Evolutionary conservation across 2,113 vertebrate species (phyloP).

Genomic region (Herpetotheres cachinnans): DNA sequence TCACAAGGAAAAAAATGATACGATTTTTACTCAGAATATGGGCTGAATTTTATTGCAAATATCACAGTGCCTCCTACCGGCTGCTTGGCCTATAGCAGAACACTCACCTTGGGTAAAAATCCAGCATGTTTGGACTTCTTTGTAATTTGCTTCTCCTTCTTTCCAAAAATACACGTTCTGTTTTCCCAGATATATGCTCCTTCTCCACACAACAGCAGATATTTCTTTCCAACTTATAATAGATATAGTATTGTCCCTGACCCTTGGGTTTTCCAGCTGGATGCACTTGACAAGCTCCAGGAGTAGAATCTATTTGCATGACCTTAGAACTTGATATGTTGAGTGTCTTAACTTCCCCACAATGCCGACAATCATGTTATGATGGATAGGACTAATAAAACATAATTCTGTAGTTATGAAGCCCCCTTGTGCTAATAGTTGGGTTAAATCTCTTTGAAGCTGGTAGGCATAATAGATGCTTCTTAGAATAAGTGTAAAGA

Average conservation of each 20-base stretch:
- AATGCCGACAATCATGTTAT: constrained; percentile 6
- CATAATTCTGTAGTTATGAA: constrained; percentile 32
- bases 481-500: background rate
- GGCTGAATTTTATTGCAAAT: background rate
- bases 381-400: constrained; percentile 52
- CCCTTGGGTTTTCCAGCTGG: constrained; percentile 18
- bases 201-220: background rate
- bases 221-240: background rate
- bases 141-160: background rate
- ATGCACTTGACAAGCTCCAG: background rate
- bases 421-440: background rate
- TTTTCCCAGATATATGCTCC: background rate
- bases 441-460: constrained; percentile 34
- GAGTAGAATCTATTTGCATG: constrained; percentile 18
- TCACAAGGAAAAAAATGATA: background rate
- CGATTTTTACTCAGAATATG: background rate
- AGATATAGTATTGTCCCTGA: background rate
- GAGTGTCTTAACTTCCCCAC: background rate
- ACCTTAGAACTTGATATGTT: constrained; percentile 47
- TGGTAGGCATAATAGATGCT: background rate
- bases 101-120: background rate
- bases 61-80: background rate
- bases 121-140: background rate
- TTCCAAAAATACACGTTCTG: background rate
- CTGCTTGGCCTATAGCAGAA: background rate